Conservation (phyloP, 2,113 vertebrate genomes). For the Carassius carassius region DNA sequence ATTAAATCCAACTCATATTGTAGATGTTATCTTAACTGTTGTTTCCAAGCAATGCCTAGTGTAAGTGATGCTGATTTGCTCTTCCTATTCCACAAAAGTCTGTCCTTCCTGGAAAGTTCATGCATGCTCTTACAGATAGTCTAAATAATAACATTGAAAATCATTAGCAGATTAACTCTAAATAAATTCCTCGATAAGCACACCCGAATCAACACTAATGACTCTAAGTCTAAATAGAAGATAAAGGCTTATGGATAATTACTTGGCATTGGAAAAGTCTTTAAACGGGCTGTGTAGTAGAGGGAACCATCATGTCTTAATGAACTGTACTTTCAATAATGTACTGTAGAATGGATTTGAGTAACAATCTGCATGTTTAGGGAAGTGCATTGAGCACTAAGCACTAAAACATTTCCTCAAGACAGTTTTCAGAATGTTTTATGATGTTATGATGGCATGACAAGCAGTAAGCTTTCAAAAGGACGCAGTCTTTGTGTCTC, state of each 20-base stretch:
- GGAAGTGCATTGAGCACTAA: not conserved
- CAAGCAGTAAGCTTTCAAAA: not conserved
- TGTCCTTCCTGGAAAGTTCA: not conserved
- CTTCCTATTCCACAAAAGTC: not conserved
- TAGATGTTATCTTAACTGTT: not conserved
- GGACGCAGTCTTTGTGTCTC: not conserved
- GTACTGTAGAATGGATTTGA: not conserved
- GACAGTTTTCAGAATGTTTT: not conserved
- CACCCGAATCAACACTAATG: constrained; percentile 24
- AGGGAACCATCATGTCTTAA: constrained; percentile 21
- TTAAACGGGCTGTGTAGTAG: not conserved
- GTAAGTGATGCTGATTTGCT: not conserved
- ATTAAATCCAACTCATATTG: not conserved
- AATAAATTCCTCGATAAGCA: constrained; percentile 24
- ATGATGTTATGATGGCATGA: not conserved
- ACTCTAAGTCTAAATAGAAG: not conserved
- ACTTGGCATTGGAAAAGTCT: constrained; percentile 8
- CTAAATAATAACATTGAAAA: constrained; percentile 25
- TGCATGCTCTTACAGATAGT: constrained; percentile 7
- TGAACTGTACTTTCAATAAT: constrained; percentile 2
- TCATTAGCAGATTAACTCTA: constrained; percentile 27
- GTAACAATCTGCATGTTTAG: not conserved
- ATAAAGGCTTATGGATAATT: constrained; percentile 32
- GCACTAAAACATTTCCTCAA: not conserved
- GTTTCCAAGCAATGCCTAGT: not conserved